Base-by-base conservation (phyloP, 2,797 vertebrate genomes). In the Yasuhikotakia modesta region DNA sequence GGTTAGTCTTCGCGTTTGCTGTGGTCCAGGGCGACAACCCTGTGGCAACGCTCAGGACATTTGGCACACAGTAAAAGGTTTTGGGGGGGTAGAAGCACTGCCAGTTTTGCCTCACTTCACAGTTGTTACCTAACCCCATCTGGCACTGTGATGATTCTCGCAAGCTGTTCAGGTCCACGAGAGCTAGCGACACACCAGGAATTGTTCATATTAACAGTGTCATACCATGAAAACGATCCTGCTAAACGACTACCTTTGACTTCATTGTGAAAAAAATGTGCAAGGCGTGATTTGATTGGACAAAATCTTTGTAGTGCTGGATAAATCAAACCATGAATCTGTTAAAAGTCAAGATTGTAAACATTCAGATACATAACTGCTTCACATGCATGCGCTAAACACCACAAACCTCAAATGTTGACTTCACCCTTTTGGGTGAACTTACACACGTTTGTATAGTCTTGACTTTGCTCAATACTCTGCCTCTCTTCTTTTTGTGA, bases 1-100 rank as follows among this genome's bases (percentile, higher is more conserved):
- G 83, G 81, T 86, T 81, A 79, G 66, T 71, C 52, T 53, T 73
- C 48, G 67, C 55, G 48, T 73, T 85, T 77, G 58, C 65, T 57
- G 13, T 50, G 43, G 73, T 82, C 79, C 67, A 73, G 10, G 22
- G 55, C 14, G 48, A 75, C 48, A 61, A 73, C 58, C 76, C 74
- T 76, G 46, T 81, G 72, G 84, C 77, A 76, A 50, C 63, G 67
- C 70, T 66, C 76, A 68, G 55, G 77, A 81, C 50, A 79, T 55
- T 45, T 30, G 60, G 58, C 24, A 53, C 17, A 39, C 75, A 73
- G 2, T 45, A 48, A 78, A 68, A 30, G 77, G 60, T 32, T 57
- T 81, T 22, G 67, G n/a, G 0, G 3, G 27, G 78, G 27, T 27
- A 27, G 27, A 67, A 78, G 76, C 61, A 69, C 69, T 68, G 55